Base-by-base conservation (phyloP, 2,888 invertebrate genomes). In the Mycogona germanica region DNA sequence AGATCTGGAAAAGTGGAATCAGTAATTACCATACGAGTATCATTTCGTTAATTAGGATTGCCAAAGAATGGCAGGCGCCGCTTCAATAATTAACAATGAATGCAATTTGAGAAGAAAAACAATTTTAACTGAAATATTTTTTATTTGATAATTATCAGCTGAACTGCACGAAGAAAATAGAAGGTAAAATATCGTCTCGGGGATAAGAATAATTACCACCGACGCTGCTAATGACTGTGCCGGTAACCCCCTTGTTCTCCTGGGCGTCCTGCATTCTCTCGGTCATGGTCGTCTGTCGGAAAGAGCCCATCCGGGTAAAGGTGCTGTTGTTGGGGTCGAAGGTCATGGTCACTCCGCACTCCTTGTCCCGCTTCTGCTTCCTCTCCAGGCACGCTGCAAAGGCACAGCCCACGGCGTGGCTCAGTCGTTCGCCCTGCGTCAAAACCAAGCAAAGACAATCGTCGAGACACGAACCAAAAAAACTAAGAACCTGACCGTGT, bases 381-480 rank as follows among this genome's bases (percentile, higher is more conserved):
- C 92, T 80, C 70, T 99, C 98, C 62, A 98, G 74, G 66, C 98
- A 98, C 2, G 96, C 92, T 52, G 96, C 92, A 74, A 98, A 98
- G 47, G 98, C 97, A 75, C 97, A 98, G 38, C 98, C 98, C 28
- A 99, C 98, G 1, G 98, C 98, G 73, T 99, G 98, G 63, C 96
- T 96, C 60, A 98, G 74, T 44, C 98, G 79, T 74, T 98, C 98
- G 55, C 98, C 98, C 82, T 82, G 67, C 35, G n/a, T n/a, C n/a
- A n/a, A 63, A 32, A 6, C n/a, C 9, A 45, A 45, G 28, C 23
- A 2, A 26, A 25, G 4, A 3, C 5, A 21, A 7, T 5, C 58
- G 50, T 35, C 6, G n/a, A 40, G 40, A 30, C 6, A 44, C 44
- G 40, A 37, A 49, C 23, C 12, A 40, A 35, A 41, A 12, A 17